Percentiles rank a stretch among this genome's conserved stretches.
These are phyloP conservation scores for Ursus arctos DNA, from an alignment of 2,113 vertebrate species.

Conservation along the genomic window DNA sequence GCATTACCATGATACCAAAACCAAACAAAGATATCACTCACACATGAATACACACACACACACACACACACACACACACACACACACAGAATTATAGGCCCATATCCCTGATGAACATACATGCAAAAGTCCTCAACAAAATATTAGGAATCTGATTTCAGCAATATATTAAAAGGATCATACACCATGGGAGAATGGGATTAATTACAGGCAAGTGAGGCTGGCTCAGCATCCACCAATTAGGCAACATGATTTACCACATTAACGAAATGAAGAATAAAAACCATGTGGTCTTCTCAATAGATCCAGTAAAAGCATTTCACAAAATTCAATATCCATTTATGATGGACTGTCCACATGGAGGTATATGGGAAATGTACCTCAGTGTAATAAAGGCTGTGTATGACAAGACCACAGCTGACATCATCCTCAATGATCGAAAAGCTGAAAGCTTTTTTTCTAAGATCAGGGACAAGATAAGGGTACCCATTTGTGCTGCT, in stretches of 20 bases:
- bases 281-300: neutral
- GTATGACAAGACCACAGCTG: neutral
- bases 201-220: neutral
- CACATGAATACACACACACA: neutral
- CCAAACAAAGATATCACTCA: neutral
- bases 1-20: neutral
- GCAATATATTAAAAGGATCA: neutral
- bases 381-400: neutral
- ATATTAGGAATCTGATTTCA: neutral
- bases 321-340: neutral
- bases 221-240: neutral
- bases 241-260: neutral
- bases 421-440: neutral
- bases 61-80: neutral
- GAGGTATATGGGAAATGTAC: neutral
- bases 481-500: neutral
- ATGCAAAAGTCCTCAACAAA: neutral
- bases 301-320: neutral
- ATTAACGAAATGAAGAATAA: neutral
- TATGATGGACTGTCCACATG: neutral
- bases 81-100: neutral
- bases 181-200: neutral
- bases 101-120: neutral
- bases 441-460: neutral
- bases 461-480: neutral